Base-by-base conservation (phyloP, 2,888 invertebrate genomes). In the Agonopterix arenella region DNA sequence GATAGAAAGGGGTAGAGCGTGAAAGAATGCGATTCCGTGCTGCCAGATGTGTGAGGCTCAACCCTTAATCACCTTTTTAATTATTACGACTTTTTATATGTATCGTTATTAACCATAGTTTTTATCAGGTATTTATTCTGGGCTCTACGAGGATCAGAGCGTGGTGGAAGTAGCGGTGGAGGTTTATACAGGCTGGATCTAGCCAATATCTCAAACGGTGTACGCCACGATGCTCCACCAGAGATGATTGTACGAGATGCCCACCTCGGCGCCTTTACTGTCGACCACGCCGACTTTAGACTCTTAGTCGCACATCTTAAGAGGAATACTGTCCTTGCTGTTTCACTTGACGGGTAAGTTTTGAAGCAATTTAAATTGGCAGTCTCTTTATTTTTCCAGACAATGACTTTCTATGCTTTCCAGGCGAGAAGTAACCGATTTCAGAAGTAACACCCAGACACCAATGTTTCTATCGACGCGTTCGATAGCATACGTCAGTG, bases 261-360 rank as follows among this genome's bases (percentile, higher is more conserved):
- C 1, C 85, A 93, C 63, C 83, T 97, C n/a, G 94, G 94, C 4
- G 94, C 96, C 0, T 96, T 97, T 67, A 93, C 94, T 0, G 93
- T 97, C 1, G 97, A 97, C 70, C 94, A 95, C 62, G 91, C 92
- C 1, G 95, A 95, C 70, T 96, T 96, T 68, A 91, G 95, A 53
- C 82, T 97, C 4, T 90, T 96, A 9, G 93, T 96, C 1, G 93
- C 96, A 0, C 92, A 94, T 71, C 92, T 94, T 52, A 89, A 90
- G 37, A 90, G 92, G 49, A 96, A 96, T 64, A 96, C 96, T 0
- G 93, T 97, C 2, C 89, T 94, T 57, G 93, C 96, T 0, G 93
- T 96, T 4, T 94, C 95, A 2, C 80, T 97, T 9, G 96, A 97
- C 73, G 97, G 97, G 93, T 93, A 77, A 79, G 44, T 9, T 13